Percentiles rank a stretch among this genome's conserved stretches.
phyloP scores from a whole-genome alignment of 2,797 vertebrate genomes.

The Argya squamiceps region DNA sequence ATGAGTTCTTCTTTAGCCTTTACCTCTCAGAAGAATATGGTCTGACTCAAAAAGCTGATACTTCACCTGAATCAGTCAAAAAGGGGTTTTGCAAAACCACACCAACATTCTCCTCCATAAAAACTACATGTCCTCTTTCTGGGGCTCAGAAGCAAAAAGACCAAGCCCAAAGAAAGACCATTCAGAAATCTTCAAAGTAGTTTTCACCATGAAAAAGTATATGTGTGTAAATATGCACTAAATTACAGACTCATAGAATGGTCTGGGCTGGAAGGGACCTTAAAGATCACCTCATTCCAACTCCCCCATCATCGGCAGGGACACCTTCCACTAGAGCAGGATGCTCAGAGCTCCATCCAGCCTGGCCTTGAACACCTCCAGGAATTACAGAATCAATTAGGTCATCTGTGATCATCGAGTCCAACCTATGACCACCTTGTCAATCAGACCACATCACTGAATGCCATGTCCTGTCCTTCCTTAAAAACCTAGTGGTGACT shows the following conservation, averaged over 20 bases:
- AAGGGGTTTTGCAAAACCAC: neutral
- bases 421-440: neutral
- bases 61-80: neutral
- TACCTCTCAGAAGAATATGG: neutral
- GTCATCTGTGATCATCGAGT: neutral
- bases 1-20: neutral
- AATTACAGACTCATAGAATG: neutral
- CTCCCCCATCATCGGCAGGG: fast-evolving
- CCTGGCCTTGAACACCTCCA: neutral
- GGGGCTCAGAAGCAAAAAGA: neutral
- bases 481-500: neutral
- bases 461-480: neutral
- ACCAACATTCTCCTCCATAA: neutral
- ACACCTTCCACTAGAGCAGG: neutral
- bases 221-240: fast-evolving
- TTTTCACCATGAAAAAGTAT: fast-evolving
- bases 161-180: neutral
- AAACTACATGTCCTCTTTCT: neutral
- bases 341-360: neutral
- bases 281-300: neutral
- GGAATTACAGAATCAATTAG: neutral
- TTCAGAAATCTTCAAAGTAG: neutral
- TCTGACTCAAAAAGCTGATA: neutral
- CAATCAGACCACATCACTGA: neutral
- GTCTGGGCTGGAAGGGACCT: neutral